Percentiles rank a stretch among this genome's conserved stretches.
Conservation (phyloP, 2,888 invertebrate genomes). For the Eristalis tenax region DNA sequence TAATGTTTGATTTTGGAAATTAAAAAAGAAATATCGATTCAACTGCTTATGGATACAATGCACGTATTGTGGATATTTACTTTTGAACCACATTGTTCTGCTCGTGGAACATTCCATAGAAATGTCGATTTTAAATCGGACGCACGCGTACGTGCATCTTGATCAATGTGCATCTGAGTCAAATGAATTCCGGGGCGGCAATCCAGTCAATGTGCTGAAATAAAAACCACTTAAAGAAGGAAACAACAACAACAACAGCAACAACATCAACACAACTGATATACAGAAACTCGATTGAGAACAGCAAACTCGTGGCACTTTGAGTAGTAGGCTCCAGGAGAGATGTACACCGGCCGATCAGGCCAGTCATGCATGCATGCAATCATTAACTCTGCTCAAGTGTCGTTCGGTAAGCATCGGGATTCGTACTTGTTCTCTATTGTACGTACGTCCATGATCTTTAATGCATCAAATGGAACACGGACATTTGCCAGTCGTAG, state of each 20-base stretch:
- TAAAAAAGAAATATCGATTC: background rate
- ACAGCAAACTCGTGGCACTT: constrained; percentile 57
- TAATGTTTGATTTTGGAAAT: background rate
- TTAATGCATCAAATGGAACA: constrained; percentile 62
- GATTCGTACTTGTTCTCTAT: constrained; percentile 53
- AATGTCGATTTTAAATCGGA: constrained; percentile 65
- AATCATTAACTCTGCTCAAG: constrained; percentile 66
- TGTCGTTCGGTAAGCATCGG: constrained; percentile 55
- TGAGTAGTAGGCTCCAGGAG: constrained; percentile 24
- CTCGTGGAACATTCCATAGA: constrained; percentile 49
- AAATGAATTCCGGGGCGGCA: constrained; percentile 66
- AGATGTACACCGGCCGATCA: constrained; percentile 2
- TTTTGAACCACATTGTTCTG: constrained; percentile 9
- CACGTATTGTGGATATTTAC: background rate
- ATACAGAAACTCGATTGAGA: constrained; percentile 31
- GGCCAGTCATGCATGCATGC: constrained; percentile 40
- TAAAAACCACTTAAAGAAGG: constrained; percentile 59
- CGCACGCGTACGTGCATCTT: constrained; percentile 68
- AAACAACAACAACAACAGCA: constrained; percentile 18
- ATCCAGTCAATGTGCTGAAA: constrained; percentile 53
- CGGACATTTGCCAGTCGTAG: constrained; percentile 16
- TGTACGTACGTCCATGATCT: constrained; percentile 60
- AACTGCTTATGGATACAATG: background rate
- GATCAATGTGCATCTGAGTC: constrained; percentile 66
- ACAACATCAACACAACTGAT: background rate